Base-by-base conservation (phyloP, 2,797 vertebrate species). In the Trematomus bernacchii region DNA sequence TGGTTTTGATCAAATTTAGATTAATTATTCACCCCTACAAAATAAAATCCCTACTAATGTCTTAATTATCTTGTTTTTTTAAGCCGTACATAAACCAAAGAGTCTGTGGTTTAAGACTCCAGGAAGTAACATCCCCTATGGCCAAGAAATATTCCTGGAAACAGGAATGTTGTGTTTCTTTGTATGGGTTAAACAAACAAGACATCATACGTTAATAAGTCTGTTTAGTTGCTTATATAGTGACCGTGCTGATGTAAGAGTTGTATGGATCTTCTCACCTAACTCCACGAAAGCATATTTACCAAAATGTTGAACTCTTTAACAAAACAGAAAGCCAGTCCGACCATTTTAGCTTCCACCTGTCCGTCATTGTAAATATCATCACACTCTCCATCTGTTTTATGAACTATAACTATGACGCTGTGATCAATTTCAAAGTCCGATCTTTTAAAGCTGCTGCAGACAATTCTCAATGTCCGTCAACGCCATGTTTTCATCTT, bases 281-380 rank as follows among this genome's bases (percentile, higher is more conserved):
- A 23, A 33, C 33, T 37, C 33, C 9, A 37, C 8, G 33, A 37
- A 37, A 37, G 33, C 8, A 37, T 8, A 37, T 30, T 30, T 30
- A 30, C 30, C 21, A 21, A 21, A n/a, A n/a, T n/a, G n/a, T n/a
- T n/a, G n/a, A 21, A 21, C 21, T 21, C 21, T 21, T 21, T 21
- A 5, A 27, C 27, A 5, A 27, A 27, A 27, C 27, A 27, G 27
- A 83, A 48, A 61, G 61, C 75, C 72, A 86, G 72, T 67, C 63
- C 59, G 79, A 55, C 33, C 74, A 40, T 57, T 30, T 47, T 65
- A 23, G 27, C 72, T 66, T 66, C 27, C 50, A 61, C 70, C 37
- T 73, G 67, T 68, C 18, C 15, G 58, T 67, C 66, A 60, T 61
- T 71, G 53, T 62, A 69, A 54, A 71, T 42, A 48, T 48, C 50